Percentiles rank a stretch among this genome's conserved stretches.
Evolutionary conservation across 2,888 invertebrate genomes (phyloP).

Genomic region (Drosophila neotestacea): DNA sequence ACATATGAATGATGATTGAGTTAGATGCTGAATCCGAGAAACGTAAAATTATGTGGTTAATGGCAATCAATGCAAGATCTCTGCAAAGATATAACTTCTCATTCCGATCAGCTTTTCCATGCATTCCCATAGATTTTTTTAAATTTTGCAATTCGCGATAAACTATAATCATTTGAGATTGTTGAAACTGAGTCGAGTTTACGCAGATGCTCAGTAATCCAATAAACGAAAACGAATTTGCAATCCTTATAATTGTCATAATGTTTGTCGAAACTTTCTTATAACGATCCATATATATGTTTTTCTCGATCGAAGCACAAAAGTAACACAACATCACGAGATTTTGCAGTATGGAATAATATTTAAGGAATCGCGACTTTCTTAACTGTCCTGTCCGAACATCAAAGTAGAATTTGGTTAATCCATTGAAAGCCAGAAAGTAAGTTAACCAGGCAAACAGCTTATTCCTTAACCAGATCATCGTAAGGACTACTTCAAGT

Average conservation of each 20-base stretch:
- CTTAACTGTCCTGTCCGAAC: background rate
- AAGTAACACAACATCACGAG: background rate
- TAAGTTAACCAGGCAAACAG: background rate
- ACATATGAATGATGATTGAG: background rate
- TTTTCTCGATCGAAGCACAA: background rate
- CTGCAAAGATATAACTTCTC: background rate
- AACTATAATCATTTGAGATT: background rate
- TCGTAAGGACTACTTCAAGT: background rate
- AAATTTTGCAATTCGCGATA: background rate
- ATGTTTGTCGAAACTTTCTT: background rate
- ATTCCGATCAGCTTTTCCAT: background rate
- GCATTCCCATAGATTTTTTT: background rate
- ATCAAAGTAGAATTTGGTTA: background rate
- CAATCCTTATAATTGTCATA: background rate
- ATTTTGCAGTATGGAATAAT: background rate
- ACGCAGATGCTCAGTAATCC: background rate
- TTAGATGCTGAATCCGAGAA: background rate
- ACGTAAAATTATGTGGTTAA: background rate
- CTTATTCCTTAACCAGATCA: constrained; percentile 6
- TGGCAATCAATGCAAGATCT: background rate
- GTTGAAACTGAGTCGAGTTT: background rate
- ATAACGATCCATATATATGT: background rate
- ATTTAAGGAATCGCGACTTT: background rate
- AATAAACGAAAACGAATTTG: background rate
- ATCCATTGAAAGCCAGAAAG: background rate